Percentiles rank a stretch among this genome's conserved stretches.
phyloP scores from a whole-genome alignment of 2,888 invertebrate species.

The Pollenia amentaria region DNA sequence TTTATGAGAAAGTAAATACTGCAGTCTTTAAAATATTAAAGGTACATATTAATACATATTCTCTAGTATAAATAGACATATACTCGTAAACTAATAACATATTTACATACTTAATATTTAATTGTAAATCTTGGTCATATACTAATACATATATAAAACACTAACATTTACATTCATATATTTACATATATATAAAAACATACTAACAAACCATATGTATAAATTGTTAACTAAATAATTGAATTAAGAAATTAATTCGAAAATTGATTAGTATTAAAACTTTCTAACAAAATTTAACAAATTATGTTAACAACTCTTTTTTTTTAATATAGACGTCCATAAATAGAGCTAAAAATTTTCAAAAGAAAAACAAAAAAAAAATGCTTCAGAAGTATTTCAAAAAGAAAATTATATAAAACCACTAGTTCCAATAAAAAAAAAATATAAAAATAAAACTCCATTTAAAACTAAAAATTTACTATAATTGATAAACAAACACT shows the following conservation, averaged over 20 bases:
- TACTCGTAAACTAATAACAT: slow-evolving; percentile 36
- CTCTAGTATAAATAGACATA: slow-evolving; percentile 51
- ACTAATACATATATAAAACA: slow-evolving; percentile 45
- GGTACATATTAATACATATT: slow-evolving; percentile 26
- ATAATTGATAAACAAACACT: slow-evolving; percentile 65
- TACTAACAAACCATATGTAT: slow-evolving; percentile 49
- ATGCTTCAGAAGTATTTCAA: slow-evolving; percentile 71
- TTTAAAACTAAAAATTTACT: slow-evolving; percentile 56
- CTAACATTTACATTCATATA: slow-evolving; percentile 42
- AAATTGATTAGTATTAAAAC: slow-evolving; percentile 56
- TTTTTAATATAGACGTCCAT: slow-evolving; percentile 70
- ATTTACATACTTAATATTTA: slow-evolving; percentile 40
- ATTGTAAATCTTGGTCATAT: slow-evolving; percentile 67
- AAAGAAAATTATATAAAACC: slow-evolving; percentile 44
- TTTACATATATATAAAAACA: slow-evolving; percentile 40
- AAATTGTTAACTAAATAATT: slow-evolving; percentile 72
- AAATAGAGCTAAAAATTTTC: slow-evolving; percentile 66
- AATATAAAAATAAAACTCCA: slow-evolving; percentile 39
- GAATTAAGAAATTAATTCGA: slow-evolving; percentile 46
- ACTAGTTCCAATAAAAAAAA: slow-evolving; percentile 66
- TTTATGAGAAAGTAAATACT: background rate
- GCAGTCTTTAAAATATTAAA: slow-evolving; percentile 41
- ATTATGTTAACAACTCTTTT: slow-evolving; percentile 51
- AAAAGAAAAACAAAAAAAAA: slow-evolving; percentile 46
- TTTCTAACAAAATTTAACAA: slow-evolving; percentile 40